phyloP scores from a whole-genome alignment of 2,888 invertebrate genomes.

The Limnephilus marmoratus region DNA sequence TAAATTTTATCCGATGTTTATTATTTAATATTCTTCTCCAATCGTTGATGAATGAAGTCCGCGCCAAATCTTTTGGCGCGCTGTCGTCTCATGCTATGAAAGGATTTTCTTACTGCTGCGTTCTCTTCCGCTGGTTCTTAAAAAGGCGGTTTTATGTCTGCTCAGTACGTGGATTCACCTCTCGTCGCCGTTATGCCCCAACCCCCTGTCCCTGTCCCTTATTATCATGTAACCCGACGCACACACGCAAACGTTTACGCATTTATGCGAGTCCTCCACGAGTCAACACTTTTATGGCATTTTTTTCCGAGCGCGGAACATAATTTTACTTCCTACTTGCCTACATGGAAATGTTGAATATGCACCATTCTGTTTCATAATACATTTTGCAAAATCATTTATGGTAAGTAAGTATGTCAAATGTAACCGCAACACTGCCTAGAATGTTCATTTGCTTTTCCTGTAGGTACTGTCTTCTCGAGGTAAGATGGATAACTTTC shows the following conservation, averaged over 20 bases:
- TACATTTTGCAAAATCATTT: neutral
- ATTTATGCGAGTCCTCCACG: constrained; percentile 30
- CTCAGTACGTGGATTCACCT: constrained; percentile 28
- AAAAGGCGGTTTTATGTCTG: constrained; percentile 39
- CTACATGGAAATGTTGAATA: neutral
- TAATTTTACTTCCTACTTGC: neutral
- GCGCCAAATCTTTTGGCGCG: neutral
- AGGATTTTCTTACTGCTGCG: constrained; percentile 5
- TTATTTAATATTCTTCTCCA: neutral
- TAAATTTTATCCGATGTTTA: neutral
- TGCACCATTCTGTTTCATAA: neutral
- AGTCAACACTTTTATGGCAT: constrained; percentile 2
- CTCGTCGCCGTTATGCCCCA: constrained; percentile 20
- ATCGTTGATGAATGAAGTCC: neutral
- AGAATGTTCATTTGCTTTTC: neutral
- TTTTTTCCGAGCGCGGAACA: neutral
- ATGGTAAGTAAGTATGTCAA: neutral
- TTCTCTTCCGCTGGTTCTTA: constrained; percentile 28
- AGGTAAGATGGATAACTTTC: neutral
- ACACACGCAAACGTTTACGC: constrained; percentile 24
- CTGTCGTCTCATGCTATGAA: constrained; percentile 6
- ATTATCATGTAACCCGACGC: neutral
- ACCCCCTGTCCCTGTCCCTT: neutral
- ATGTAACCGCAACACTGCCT: neutral
- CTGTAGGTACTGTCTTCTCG: neutral